Base-by-base conservation (phyloP, 2,888 invertebrate species). In the Rapana venosa region DNA sequence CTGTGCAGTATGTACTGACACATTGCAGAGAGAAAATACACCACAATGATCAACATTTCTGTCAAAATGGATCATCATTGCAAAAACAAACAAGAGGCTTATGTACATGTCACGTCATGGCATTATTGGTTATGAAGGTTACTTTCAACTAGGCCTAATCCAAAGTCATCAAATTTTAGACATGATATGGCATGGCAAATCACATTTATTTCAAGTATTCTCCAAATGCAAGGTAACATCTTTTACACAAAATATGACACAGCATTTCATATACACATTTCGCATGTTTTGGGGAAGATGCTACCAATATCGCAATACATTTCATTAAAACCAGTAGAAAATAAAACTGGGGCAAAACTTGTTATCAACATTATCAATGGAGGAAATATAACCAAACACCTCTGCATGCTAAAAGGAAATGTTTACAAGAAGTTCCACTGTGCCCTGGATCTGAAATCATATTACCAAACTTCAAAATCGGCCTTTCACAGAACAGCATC, bases 361-460 rank as follows among this genome's bases (percentile, higher is more conserved):
- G 2, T 22, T 47, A 83, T 47, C 77, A 79, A 32, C 32, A 32
- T 20, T 47, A 83, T 13, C 36, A 83, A 83, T 22, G 35, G 35
- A 17, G 35, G 35, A 20, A 79, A 83, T 20, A 22, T 26, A 17
- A 26, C 22, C 20, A 83, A 83, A 83, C 8, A 22, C 6, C 20
- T 79, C 30, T 15, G 26, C 77, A 79, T 35, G 77, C 77, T 79
- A 79, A 32, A 15, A 32, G 20, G 4, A 17, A 17, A 32, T 32
- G 1, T 35, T 79, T 79, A 17, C 17, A 79, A 35, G 32, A 35
- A 79, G 20, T 79, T 32, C 32, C 77, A 79, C 36, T 47, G 36
- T 83, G 81, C 81, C 74, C 26, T 32, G 81, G 22, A 47, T 83
- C 81, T 83, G 81, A 83, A 83, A 83, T 47, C 81, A 83, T 26